A percentile compares a stretch with the other conserved stretches of the same genome.
Conservation (phyloP, 2,113 vertebrate species). For the Paralichthys olivaceus region DNA sequence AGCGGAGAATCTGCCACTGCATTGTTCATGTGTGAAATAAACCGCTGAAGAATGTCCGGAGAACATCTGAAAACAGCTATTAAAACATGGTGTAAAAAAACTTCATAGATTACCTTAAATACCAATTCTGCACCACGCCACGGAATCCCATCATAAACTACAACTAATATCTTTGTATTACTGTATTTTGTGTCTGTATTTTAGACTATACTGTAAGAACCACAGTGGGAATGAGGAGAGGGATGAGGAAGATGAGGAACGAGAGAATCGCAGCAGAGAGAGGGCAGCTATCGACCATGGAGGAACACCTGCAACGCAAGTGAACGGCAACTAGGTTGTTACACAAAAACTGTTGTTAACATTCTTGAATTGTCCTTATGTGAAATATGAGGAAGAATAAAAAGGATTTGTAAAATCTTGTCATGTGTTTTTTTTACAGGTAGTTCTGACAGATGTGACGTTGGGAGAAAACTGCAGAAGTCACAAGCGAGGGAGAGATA, state of each 20-base stretch:
- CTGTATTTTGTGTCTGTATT: constrained; percentile 18
- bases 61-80: no score
- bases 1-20: no score
- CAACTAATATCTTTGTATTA: neutral
- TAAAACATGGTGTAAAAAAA: no score
- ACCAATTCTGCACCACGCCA: neutral
- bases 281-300: constrained; percentile 87
- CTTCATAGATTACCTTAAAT: no score
- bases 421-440: constrained; percentile 56
- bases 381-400: neutral
- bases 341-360: neutral
- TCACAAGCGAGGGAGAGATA: constrained; percentile 59
- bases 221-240: constrained; percentile 98
- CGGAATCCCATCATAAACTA: neutral
- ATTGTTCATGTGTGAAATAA: no score
- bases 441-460: constrained; percentile 13
- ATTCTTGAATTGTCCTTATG: neutral
- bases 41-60: no score
- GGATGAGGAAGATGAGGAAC: constrained; percentile 98
- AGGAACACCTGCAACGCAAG: constrained; percentile 86
- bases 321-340: constrained; percentile 94
- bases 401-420: neutral
- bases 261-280: constrained; percentile 95
- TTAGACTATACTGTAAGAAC: constrained; percentile 98
- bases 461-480: constrained; percentile 38